A percentile compares a stretch with the other conserved stretches of the same genome.
Conservation (phyloP, 1,140 invertebrate genomes). For the Platorchestia sp. region DNA sequence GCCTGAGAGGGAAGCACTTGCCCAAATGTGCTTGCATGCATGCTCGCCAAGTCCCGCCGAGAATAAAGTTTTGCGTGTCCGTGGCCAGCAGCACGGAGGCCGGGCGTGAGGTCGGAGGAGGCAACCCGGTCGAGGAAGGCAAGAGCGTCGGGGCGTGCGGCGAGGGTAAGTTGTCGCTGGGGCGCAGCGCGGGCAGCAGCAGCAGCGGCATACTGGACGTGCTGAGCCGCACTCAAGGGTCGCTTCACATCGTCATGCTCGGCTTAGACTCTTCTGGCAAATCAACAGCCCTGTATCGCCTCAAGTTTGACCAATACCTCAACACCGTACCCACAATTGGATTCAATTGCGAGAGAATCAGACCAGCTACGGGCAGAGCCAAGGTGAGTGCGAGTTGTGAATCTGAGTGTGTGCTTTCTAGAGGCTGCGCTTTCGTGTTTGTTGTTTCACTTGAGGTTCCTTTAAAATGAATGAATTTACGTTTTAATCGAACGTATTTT, state of each 20-base stretch:
- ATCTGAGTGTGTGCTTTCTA: not conserved
- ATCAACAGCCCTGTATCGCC: conserved; percentile 95
- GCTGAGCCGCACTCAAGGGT: conserved; percentile 74
- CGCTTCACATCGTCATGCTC: conserved; percentile 96
- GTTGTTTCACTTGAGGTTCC: not conserved
- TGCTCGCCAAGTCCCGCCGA: not conserved
- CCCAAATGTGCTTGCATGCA: not conserved
- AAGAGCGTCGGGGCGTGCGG: not conserved
- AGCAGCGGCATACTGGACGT: conserved; percentile 64
- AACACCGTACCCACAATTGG: conserved; percentile 98
- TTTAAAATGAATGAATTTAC: too few relatives aligned
- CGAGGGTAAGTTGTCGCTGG: not conserved
- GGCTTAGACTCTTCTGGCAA: conserved; percentile 97
- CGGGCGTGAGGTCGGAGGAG: not conserved
- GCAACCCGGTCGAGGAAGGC: not conserved
- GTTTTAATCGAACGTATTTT: too few relatives aligned
- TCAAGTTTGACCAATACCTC: conserved; percentile 98
- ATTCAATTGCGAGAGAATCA: conserved; percentile 98
- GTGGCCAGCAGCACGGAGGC: not conserved
- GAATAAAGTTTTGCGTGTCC: not conserved
- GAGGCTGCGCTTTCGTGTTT: not conserved
- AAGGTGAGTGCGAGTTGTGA: not conserved
- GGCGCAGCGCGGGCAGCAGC: conserved; percentile 67
- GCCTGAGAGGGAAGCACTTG: not conserved
- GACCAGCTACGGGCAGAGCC: conserved; percentile 72